Base-by-base conservation (phyloP, 1,140 invertebrate genomes). In the Choristoneura fumiferana region DNA sequence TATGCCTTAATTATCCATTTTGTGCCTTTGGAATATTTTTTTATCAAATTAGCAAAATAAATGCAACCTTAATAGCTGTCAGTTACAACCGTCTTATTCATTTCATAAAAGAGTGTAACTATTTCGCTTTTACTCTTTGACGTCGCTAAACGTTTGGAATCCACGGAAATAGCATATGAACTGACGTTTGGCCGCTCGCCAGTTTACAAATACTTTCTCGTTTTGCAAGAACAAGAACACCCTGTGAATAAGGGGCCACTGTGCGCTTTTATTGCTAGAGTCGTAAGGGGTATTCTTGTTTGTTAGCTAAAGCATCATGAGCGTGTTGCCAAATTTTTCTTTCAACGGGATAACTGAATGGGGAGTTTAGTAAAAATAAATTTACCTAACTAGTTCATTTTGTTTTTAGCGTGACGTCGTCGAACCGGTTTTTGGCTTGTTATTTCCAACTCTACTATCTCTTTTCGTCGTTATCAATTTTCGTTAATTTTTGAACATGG, bases 121-220 rank as follows among this genome's bases (percentile, higher is more conserved):
- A 4, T 5, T 29, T 2, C 6, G 6, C 6, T 29, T 29, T 49
- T 49, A 49, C 22, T 49, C 43, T 49, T 29, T 49, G 43, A 29
- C 43, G 22, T 8, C 43, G 43, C 43, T 49, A 49, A 49, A 49
- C 43, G 43, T 49, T 18, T 17, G 22, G 18, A 53, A 43, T 54
- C 60, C 55, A 57, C 64, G 60, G 60, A 67, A 67, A 67, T 67
- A 67, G 64, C 60, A 5, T 49, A 45, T 22, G 54, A 62, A 61
- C 56, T 54, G 29, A 29, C 43, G 40, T 55, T 62, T 67, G 64
- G 64, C 60, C 15, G 10, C 0, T n/a, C 0, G 57, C 64, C 64
- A 67, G 52, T 18, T 17, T 54, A 40, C 43, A 49, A 49, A 49
- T 49, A 49, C 43, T 49, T 49, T 49, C 22, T 12, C 43, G 43